Conservation (phyloP, 2,113 vertebrate genomes). For the Etheostoma spectabile region DNA sequence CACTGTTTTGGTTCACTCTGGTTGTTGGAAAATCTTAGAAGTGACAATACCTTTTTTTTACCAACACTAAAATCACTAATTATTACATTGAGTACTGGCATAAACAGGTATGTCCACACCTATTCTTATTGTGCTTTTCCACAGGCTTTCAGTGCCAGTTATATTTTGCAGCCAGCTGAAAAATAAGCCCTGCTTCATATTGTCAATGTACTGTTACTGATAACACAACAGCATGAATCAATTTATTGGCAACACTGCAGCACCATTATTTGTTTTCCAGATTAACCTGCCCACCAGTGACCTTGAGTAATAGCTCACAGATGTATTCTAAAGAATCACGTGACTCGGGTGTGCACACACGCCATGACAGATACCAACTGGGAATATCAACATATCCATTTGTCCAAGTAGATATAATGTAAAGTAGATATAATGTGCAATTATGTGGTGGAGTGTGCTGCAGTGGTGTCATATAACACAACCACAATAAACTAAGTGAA, state of each 20-base stretch:
- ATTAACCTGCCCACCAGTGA: constrained; percentile 51
- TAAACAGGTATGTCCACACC: not conserved
- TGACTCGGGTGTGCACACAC: constrained; percentile 36
- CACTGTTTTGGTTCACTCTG: not conserved
- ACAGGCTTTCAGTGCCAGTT: not conserved
- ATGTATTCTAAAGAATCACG: constrained; percentile 51
- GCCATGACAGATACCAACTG: constrained; percentile 35
- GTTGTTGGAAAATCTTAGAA: not conserved
- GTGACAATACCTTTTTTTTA: not conserved
- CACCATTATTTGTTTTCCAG: constrained; percentile 52
- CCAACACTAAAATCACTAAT: not conserved
- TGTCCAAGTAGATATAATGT: constrained; percentile 49
- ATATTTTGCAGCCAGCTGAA: constrained; percentile 15
- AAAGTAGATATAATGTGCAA: constrained; percentile 55
- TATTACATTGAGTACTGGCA: not conserved
- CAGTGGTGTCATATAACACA: constrained; percentile 35
- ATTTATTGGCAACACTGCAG: constrained; percentile 41
- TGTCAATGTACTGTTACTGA: constrained; percentile 35
- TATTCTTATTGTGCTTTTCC: not conserved
- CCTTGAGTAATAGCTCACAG: constrained; percentile 54
- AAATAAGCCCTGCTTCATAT: constrained; percentile 18
- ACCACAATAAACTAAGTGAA: constrained; percentile 19
- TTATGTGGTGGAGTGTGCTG: constrained; percentile 43
- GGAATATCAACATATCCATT: constrained; percentile 48
- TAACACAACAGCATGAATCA: constrained; percentile 43